Percentiles rank a stretch among this genome's conserved stretches.
These are phyloP conservation scores for Mobula birostris DNA, from an alignment of 2,113 vertebrate species.

Conservation along the genomic window DNA sequence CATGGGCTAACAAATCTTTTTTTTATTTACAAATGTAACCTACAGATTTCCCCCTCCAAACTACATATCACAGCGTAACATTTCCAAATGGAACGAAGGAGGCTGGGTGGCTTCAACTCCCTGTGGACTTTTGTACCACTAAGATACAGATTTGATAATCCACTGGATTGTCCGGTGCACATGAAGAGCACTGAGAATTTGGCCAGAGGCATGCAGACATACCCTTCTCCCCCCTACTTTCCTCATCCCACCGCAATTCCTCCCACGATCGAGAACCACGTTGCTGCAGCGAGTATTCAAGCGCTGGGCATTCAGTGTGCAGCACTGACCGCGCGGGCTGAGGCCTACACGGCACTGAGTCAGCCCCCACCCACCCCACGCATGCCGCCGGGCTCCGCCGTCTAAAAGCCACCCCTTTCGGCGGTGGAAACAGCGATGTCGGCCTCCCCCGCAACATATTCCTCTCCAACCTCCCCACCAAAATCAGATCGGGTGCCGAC, in stretches of 20 bases:
- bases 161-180: neutral
- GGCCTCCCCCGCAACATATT: neutral
- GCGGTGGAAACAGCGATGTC: neutral
- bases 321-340: neutral
- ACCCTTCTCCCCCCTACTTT: too few relatives aligned
- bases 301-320: too few relatives aligned
- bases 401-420: neutral
- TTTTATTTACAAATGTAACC: neutral
- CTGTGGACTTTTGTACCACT: neutral
- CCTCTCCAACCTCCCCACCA: neutral
- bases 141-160: too few relatives aligned
- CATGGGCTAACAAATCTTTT: neutral
- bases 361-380: neutral
- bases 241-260: too few relatives aligned
- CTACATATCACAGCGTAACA: neutral
- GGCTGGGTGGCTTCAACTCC: neutral
- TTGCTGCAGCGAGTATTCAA: too few relatives aligned
- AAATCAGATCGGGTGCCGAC: too few relatives aligned
- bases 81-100: neutral
- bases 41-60: neutral
- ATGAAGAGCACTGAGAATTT: too few relatives aligned
- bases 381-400: neutral
- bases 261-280: too few relatives aligned
- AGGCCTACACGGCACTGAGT: neutral
- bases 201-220: too few relatives aligned